These are phyloP conservation scores for Tribolium castaneum DNA, from an alignment of 1,140 invertebrate species.

Conservation along the genomic window DNA sequence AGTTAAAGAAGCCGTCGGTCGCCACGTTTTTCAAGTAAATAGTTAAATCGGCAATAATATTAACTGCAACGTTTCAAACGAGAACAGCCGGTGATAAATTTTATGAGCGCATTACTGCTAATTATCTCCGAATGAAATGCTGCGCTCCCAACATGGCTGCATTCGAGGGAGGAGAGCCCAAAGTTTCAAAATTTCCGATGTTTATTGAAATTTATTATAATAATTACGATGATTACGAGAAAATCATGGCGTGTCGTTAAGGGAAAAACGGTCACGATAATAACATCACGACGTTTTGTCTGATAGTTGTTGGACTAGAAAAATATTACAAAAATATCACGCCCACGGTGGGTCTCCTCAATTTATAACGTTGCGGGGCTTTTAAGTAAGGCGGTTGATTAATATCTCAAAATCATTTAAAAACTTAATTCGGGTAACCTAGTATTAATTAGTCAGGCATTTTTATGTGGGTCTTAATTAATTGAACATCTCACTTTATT, in stretches of 20 bases:
- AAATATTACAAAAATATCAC: constrained; percentile 36
- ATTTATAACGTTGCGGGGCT: constrained; percentile 31
- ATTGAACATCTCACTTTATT: constrained; percentile 36
- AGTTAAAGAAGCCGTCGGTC: background rate
- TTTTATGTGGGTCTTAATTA: constrained; percentile 33
- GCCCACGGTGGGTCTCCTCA: constrained; percentile 1
- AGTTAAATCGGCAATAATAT: constrained; percentile 23
- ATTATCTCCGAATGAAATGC: constrained; percentile 6
- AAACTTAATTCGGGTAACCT: constrained; percentile 32
- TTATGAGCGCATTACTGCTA: constrained; percentile 26
- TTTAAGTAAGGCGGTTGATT: constrained; percentile 29
- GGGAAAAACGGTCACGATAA: constrained; percentile 28
- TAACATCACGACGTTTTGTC: constrained; percentile 30
- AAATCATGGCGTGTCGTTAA: constrained; percentile 21
- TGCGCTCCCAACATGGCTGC: background rate
- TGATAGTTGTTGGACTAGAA: constrained; percentile 22
- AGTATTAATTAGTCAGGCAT: constrained; percentile 23
- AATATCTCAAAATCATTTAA: constrained; percentile 35
- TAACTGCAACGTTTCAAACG: background rate
- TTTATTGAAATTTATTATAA: constrained; percentile 35
- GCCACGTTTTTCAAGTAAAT: background rate
- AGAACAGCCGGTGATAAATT: constrained; percentile 17
- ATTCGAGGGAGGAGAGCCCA: background rate
- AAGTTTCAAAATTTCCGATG: constrained; percentile 12
- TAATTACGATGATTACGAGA: constrained; percentile 28